Evolutionary conservation across 1,140 invertebrate genomes (phyloP), one percentile per base, ranked within the genome.

Genomic region (Drosophila parabipectinata): DNA sequence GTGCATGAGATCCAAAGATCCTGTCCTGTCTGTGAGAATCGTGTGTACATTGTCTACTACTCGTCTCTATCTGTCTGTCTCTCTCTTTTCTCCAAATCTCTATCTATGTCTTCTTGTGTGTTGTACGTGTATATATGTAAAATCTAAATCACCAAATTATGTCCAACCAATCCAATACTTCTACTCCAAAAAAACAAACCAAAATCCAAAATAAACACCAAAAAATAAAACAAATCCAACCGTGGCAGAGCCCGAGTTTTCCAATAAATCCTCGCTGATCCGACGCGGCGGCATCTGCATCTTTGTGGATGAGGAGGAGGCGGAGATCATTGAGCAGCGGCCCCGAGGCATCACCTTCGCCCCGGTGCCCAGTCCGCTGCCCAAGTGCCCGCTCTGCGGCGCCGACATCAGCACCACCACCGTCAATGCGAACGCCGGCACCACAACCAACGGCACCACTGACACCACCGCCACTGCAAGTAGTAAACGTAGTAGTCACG

Each of bases 271-370:
- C 57, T 91, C 90, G 55, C 78, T 91, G 39, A 91, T 91, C 62
- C 80, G 90, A 79, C 90, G 90, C 66, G 90, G 90, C 52, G 90
- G 90, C 75, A 91, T 91, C 73, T 91, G 90, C 76, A 91, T 91
- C 58, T 91, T 91, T 84, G 88, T 91, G 72, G 90, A 91, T 85
- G 90, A 90, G 64, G 90, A 91, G 39, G 90, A 91, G 63, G 78
- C 84, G 64, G 81, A 91, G 44, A 71, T 28, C 58, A 52, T 75
- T 76, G 82, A 85, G 58, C 82, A 84, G 45, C 88, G 76, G 51
- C 61, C 84, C 24, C 80, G 73, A 8, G 79, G 84, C 69, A 83
- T 88, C 44, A 89, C 59, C 51, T 88, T 88, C 69, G 79, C 84
- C 57, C 60, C 77, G 41, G 85, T 72, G 59, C 39, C 61, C 75